Base-by-base conservation (phyloP, 2,113 vertebrate genomes). In the Anseranas semipalmata region DNA sequence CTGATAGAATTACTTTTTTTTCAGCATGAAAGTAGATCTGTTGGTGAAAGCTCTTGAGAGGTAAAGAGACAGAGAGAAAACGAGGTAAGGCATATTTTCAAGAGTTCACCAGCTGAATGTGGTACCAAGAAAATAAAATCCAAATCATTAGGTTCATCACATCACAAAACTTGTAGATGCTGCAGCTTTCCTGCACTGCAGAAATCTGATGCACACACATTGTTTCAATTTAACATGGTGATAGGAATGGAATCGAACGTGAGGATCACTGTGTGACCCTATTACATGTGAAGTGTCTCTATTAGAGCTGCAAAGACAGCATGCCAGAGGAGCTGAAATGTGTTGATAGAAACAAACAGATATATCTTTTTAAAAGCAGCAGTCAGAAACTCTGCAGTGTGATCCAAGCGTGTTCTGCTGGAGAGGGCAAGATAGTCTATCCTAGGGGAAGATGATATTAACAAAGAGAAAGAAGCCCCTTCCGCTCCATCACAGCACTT, bases 31-130 rank as follows among this genome's bases (percentile, higher is more conserved):
- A 97, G 96, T 83, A 93, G 87, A 96, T 97, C 94, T 94, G 90
- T 87, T 97, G 93, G 96, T 92, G 96, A 96, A 97, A 96, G 96
- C 93, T 97, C 87, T 93, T 80, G 95, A 90, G 93, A 91, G 89
- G 86, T 56, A 95, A 91, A 94, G 86, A 90, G 96, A 65, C 73
- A 77, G 77, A 84, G 74, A 81, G 43, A 93, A 93, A 94, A 87
- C 16, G 93, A 97, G 97, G 80, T 46, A 80, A 89, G 89, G 93
- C 80, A 37, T 55, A 56, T 94, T 96, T 95, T 90, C 55, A 65
- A 77, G 93, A 83, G 78, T 82, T 94, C 48, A 60, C 71, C 90
- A 95, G 78, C 81, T 82, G 93, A 93, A 90, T 63, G 81, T 84
- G 81, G 86, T 16, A 93, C 78, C 72, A 33, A 77, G 90, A 72